Conservation (phyloP, 92 coral and sea anemone species). For the Scolanthus callimorphus region DNA sequence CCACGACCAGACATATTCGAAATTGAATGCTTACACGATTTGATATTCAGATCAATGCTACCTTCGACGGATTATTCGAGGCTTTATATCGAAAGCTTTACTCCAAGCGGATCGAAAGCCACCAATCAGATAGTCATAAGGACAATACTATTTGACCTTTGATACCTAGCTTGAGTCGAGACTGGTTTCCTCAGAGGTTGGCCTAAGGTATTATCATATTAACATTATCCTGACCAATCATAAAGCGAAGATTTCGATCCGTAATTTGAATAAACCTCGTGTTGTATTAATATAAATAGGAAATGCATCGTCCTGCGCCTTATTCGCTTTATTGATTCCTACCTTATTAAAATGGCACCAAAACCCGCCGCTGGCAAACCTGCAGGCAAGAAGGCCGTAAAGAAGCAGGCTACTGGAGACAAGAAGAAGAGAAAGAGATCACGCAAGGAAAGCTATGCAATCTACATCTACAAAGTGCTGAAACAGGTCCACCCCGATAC, state of each 20-base stretch:
- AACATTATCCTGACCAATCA: slow-evolving; percentile 29
- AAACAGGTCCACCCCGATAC: slow-evolving; percentile 99
- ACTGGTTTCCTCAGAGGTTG: not conserved
- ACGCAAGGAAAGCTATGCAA: slow-evolving; percentile 89
- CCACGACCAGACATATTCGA: too few relatives aligned
- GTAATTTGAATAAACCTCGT: slow-evolving; percentile 37
- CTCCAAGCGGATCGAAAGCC: slow-evolving; percentile 25
- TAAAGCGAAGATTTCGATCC: slow-evolving; percentile 51
- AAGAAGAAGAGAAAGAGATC: slow-evolving; percentile 36
- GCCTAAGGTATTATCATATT: not conserved
- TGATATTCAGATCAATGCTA: too few relatives aligned
- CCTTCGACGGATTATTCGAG: too few relatives aligned
- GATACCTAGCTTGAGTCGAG: not conserved
- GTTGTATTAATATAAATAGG: slow-evolving; percentile 35
- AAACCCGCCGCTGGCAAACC: slow-evolving; percentile 30
- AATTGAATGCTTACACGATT: too few relatives aligned
- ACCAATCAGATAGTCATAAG: slow-evolving; percentile 19
- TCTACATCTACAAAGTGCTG: slow-evolving; percentile 96
- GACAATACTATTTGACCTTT: not conserved
- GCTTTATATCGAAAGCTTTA: slow-evolving; percentile 2
- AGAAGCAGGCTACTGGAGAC: slow-evolving; percentile 8
- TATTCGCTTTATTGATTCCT: not conserved
- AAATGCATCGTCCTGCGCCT: slow-evolving; percentile 2
- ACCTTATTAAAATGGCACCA: slow-evolving; percentile 19
- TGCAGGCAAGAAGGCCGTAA: slow-evolving; percentile 24